Conservation (phyloP, 2,113 vertebrate species). For the Neopipo cinnamomea region DNA sequence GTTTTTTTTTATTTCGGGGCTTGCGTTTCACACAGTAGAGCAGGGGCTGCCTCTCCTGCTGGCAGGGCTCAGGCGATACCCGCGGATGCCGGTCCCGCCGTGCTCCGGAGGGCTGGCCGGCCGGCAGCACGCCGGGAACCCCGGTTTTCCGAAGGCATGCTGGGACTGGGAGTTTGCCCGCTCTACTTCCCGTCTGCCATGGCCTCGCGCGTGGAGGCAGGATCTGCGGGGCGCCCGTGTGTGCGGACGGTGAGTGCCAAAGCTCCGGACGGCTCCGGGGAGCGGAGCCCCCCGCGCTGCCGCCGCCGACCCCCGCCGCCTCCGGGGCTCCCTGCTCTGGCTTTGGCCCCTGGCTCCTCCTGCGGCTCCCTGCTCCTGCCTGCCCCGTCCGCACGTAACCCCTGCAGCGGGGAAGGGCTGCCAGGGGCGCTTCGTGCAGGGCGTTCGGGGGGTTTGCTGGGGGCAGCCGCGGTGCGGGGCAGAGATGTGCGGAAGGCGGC, state of each 20-base stretch:
- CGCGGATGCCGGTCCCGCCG: too few species aligned
- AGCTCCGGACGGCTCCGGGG: neutral
- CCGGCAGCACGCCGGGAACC: neutral
- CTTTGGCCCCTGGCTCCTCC: neutral
- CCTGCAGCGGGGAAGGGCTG: neutral
- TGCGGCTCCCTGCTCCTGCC: too few species aligned
- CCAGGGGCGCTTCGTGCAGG: fast-evolving
- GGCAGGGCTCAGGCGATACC: neutral
- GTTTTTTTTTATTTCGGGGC: neutral
- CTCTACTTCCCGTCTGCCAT: neutral
- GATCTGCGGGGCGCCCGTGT: fast-evolving
- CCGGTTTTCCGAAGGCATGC: neutral
- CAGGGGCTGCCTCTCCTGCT: fast-evolving
- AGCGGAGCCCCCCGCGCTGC: neutral
- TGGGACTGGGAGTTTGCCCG: neutral
- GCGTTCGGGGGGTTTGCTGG: neutral
- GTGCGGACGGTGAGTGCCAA: neutral
- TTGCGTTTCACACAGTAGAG: neutral
- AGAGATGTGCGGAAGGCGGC: fast-evolving
- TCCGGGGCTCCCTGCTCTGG: neutral
- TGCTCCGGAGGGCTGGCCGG: too few species aligned
- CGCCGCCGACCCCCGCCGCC: neutral
- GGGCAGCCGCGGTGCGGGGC: neutral
- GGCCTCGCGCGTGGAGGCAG: neutral
- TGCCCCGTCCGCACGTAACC: neutral